Base-by-base conservation (phyloP, 1,140 invertebrate genomes). In the Hypothenemus hampei region DNA sequence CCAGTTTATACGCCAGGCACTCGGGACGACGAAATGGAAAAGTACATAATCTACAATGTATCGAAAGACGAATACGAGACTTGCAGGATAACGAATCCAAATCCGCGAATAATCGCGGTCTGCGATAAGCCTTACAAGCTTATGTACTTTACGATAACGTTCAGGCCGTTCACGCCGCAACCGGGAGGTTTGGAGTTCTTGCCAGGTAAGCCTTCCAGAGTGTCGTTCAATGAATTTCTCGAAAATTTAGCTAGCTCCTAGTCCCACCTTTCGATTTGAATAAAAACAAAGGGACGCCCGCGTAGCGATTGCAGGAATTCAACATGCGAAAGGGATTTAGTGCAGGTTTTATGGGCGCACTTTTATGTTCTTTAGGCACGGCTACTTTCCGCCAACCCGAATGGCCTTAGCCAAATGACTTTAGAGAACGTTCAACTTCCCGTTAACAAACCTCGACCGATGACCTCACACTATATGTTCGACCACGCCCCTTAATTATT, bases 111-210 rank as follows among this genome's bases (percentile, higher is more conserved):
- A 65, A 94, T 96, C 76, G 92, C 92, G 57, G 86, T 94, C 69
- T 96, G 93, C 82, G 90, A 96, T 80, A 94, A 95, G 71, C 92
- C 92, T 47, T 84, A 89, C 74, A 92, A 89, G 74, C 77, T 91
- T 66, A 91, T 93, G 88, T 95, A 92, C 77, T 94, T 95, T 79
- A 95, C 93, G 46, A 94, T 96, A 71, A 95, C 93, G 58, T 96
- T 96, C 78, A 82, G 93, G 72, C 91, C 92, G 67, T 96, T 95
- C 74, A 94, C 91, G 64, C 93, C 93, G 26, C 91, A 94, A 76
- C 92, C 93, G 46, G 91, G 91, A 61, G 93, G 92, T 43, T 77
- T 95, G 63, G 93, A 96, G 74, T 96, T 96, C 75, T 81, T 89
- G 64, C 91, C 93, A 57, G 59, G 59, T 61, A 55, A 58, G n/a